Evolutionary conservation across 2,113 vertebrate species (phyloP), one percentile per base, ranked within the genome.

Genomic region (Solea solea): DNA sequence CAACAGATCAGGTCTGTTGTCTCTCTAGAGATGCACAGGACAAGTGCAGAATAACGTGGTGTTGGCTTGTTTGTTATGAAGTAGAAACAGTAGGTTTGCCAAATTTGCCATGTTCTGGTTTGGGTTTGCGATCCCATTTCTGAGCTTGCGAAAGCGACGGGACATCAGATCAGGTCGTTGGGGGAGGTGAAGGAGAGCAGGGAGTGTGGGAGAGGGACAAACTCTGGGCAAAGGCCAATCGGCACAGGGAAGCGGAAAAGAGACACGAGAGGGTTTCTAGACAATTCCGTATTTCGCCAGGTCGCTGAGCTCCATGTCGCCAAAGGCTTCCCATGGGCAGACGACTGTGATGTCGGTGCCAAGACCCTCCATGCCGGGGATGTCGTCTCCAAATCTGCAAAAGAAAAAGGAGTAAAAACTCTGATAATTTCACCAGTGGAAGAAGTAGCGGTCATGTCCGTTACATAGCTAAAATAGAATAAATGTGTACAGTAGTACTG

Each of bases 261-360:
- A 10, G 42, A 55, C 40, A 52, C 28, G 8, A 39, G 49, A 34
- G 27, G n/a, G 21, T 8, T 12, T 64, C 74, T 96, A 97, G 76
- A 97, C 93, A 73, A 97, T 97, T 71, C 96, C 95, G 0, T 95
- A 97, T 86, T 98, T 96, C 0, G 96, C 95, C 93, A 98, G 89
- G 82, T 97, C 96, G 1, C 97, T 95, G 60, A 98, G 95, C 87
- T 98, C 96, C 95, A 98, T 93, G 88, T 99, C 96, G 14, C 94
- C 96, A 71, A 96, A 98, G 68, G 96, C 96, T 83, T 99, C 97
- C 97, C 97, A 98, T 2, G 96, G 97, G 79, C 97, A 98, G 70
- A 98, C 90, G 90, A 98, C 96, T 0, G 96, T 97, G 94, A 98
- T 96, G 84, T 99, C 97, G 92, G 95, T 97, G 88, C 96, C 97